Evolutionary conservation across 1,140 invertebrate genomes (phyloP).

Genomic region (Trinorchestia longiramus): DNA sequence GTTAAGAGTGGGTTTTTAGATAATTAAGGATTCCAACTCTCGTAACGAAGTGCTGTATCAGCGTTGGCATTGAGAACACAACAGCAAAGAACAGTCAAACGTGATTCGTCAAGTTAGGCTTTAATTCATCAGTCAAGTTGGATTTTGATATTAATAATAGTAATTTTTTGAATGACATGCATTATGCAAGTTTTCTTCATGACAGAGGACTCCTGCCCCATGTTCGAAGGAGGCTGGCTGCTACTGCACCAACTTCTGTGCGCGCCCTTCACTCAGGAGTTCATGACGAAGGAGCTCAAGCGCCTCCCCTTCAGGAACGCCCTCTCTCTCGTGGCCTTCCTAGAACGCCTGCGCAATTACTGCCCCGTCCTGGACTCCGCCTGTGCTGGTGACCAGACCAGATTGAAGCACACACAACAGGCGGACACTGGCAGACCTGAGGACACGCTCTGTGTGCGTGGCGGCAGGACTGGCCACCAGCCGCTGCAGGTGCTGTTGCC

Average conservation of each 20-base stretch:
- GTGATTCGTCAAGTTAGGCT: no score
- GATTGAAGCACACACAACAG: not conserved
- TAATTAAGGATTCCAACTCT: no score
- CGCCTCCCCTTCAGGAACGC: constrained; percentile 27
- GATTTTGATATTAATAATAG: no score
- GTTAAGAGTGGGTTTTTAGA: no score
- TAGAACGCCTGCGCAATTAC: not conserved
- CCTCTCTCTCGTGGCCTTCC: not conserved
- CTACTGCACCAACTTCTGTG: constrained; percentile 16
- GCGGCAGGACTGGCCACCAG: not conserved
- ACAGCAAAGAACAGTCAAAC: no score
- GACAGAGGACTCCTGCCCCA: not conserved
- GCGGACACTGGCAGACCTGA: no score
- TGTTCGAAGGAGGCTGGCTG: constrained; percentile 7
- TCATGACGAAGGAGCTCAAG: not conserved
- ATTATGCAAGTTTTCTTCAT: not conserved
- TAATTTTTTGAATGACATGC: not conserved
- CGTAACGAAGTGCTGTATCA: no score
- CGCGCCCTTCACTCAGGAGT: constrained; percentile 3
- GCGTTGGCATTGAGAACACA: no score
- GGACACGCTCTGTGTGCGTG: no score
- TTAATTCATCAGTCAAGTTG: no score
- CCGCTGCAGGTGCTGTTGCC: not conserved
- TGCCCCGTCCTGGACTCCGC: not conserved
- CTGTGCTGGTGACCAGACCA: no score